These are phyloP conservation scores for Spongilla lacustris DNA, from an alignment of 37 sponge, comb jelly and placozoan species.

Conservation along the genomic window DNA sequence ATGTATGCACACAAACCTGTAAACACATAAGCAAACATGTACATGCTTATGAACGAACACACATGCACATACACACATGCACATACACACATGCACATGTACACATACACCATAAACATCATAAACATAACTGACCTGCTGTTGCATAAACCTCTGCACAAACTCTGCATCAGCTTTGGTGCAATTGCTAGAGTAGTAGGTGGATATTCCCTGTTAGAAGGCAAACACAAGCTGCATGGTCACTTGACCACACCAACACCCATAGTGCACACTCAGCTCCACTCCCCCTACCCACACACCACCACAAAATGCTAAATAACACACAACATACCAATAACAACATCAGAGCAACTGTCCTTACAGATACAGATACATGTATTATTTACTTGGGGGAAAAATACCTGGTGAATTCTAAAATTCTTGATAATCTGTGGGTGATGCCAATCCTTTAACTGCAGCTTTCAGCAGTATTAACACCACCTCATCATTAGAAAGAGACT, in stretches of 20 bases:
- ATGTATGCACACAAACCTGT: too few species aligned
- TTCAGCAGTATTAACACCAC: too few species aligned
- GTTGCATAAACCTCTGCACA: slow-evolving; percentile 84
- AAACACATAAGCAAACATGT: too few species aligned
- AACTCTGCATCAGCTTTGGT: slow-evolving; percentile 67
- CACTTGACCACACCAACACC: too few species aligned
- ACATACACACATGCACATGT: too few species aligned
- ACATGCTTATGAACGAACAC: too few species aligned
- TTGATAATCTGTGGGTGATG: background rate
- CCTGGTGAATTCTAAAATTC: background rate
- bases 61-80: too few species aligned
- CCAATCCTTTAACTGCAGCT: background rate
- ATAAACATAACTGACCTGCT: slow-evolving; percentile 52
- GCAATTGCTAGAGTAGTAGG: slow-evolving; percentile 88
- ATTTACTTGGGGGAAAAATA: background rate
- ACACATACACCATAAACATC: background rate
- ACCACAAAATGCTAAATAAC: background rate
- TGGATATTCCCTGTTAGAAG: slow-evolving; percentile 73
- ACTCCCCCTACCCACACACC: background rate
- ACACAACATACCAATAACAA: background rate
- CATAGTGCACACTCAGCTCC: background rate
- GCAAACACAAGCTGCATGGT: too few species aligned
- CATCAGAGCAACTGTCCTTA: background rate
- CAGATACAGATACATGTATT: background rate
- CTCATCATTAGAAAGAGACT: too few species aligned